These are phyloP conservation scores for Heteromurus nitidus DNA, from an alignment of 2,888 invertebrate species.

Conservation along the genomic window DNA sequence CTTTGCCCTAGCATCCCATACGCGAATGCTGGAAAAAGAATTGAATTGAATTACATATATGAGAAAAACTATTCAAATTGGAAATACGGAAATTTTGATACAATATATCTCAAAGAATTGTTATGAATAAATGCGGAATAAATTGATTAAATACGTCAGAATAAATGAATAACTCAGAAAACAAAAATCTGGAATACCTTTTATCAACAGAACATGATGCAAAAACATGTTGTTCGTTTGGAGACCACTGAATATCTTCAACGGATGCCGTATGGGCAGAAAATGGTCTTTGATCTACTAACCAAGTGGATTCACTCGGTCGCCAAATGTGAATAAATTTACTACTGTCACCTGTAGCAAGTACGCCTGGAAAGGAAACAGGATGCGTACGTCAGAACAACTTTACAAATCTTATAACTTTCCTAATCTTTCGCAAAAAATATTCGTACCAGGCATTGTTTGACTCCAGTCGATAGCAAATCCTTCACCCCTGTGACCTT, in stretches of 20 bases:
- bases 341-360: conserved; percentile 92
- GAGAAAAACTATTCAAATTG: neutral
- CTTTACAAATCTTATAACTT: neutral
- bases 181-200: conserved; percentile 78
- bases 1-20: conserved; percentile 95
- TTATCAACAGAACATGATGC: conserved; percentile 93
- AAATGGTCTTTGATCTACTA: conserved; percentile 91
- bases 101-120: neutral
- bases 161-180: conserved; percentile 19
- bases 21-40: conserved; percentile 82
- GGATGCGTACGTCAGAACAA: neutral
- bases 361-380: conserved; percentile 78
- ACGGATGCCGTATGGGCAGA: conserved; percentile 93
- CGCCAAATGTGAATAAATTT: conserved; percentile 96
- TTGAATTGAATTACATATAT: conserved; percentile 2
- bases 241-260: conserved; percentile 99
- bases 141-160: too few relatives aligned
- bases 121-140: too few relatives aligned
- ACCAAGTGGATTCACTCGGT: conserved; percentile 86
- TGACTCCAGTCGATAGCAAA: conserved; percentile 96
- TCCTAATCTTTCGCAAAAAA: neutral
- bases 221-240: conserved; percentile 90
- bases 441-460: conserved; percentile 81
- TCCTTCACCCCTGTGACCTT: conserved; percentile 94
- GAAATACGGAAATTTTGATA: neutral